Conservation (phyloP, 2,113 vertebrate species). For the Notarius quadriscutis region DNA sequence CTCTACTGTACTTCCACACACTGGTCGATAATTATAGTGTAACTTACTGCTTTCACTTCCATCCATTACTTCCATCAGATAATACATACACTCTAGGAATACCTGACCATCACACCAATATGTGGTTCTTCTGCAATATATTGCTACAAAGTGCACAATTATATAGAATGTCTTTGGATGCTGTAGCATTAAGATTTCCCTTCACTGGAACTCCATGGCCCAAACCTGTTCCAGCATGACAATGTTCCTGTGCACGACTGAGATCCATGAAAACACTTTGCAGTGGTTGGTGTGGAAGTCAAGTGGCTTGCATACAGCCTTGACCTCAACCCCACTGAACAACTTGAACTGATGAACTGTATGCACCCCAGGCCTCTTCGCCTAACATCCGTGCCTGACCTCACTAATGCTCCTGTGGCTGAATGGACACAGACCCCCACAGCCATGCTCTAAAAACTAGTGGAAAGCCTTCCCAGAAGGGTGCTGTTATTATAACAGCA, state of each 20-base stretch:
- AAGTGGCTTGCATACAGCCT: not conserved
- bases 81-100: not conserved
- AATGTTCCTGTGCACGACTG: not conserved
- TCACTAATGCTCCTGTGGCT: not conserved
- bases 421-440: not conserved
- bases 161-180: not conserved
- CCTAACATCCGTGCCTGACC: not conserved
- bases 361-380: too few species aligned
- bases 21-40: not conserved
- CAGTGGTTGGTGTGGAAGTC: not conserved
- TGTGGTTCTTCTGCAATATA: not conserved
- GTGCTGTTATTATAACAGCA: not conserved
- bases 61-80: not conserved
- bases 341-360: not conserved
- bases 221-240: not conserved
- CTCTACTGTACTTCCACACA: constrained; percentile 1
- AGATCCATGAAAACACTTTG: not conserved
- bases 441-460: not conserved
- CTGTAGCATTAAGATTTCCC: not conserved
- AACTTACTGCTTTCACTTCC: not conserved
- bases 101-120: not conserved
- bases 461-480: not conserved
- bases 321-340: not conserved
- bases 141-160: not conserved
- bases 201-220: not conserved